Base-by-base conservation (phyloP, 1,140 invertebrate species). In the Hormaphis cornu region DNA sequence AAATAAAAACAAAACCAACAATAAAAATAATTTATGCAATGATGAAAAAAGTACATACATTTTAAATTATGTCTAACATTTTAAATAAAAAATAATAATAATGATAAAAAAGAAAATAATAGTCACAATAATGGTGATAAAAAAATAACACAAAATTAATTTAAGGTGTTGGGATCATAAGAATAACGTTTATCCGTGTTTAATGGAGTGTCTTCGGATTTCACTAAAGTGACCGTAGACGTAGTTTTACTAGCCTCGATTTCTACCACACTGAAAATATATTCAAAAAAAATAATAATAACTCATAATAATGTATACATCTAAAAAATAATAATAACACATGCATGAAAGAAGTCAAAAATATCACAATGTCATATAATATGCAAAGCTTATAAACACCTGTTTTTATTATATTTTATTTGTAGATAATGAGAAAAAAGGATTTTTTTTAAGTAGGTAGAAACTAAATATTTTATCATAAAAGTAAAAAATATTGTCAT, bases 31-130 rank as follows among this genome's bases (percentile, higher is more conserved):
- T 44, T 48, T 48, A 48, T 20, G 35, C 20, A 33, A 54, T 35
- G 52, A 54, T 53, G 52, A 52, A 52, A 28, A 48, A 52, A 52
- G 24, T 28, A 52, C 50, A 52, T 54, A 54, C 22, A 14, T 16
- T 56, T 30, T 48, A 33, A 33, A 44, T 20, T n/a, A 44, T 20
- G 14, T 40, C 16, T 26, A 59, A 18, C 22, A n/a, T 42, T 4
- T 24, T 44, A 28, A 63, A 63, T 18, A 18, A 54, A 53, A n/a
- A 44, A 42, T n/a, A n/a, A n/a, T n/a, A n/a, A n/a, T n/a, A n/a
- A n/a, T n/a, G n/a, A 20, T 61, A 63, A 63, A 63, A 30, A 63
- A 63, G 44, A 63, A 44, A 59, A 59, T 28, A 61, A 61, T 42
- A 44, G 42, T 46, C 18, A 63, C 14, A 63, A 30, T 46, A 46